phyloP scores from a whole-genome alignment of 2,888 invertebrate genomes.

The Caenorhabditis afra region DNA sequence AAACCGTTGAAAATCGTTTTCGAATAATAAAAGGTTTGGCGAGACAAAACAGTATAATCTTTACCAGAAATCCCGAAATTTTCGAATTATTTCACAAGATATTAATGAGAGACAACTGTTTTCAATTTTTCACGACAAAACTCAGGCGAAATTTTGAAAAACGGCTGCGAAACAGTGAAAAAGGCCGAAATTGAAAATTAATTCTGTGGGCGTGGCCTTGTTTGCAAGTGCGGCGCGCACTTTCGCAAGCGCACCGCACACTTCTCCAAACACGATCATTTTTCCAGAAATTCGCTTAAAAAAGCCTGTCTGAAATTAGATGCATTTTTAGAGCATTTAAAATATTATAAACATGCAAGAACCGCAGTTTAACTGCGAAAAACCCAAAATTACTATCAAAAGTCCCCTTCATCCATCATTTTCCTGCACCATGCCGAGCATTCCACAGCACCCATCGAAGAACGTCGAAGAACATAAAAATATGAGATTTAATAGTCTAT shows the following conservation, averaged over 20 bases:
- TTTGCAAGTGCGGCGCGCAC: conserved; percentile 21
- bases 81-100: no score
- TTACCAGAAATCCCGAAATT: no score
- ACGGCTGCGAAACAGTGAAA: conserved; percentile 8
- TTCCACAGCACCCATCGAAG: conserved; percentile 18
- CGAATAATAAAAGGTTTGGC: no score
- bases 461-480: conserved; percentile 22
- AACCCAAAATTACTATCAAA: no score
- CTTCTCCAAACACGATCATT: not conserved
- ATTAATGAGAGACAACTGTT: no score
- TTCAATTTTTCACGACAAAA: conserved; percentile 2
- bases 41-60: no score
- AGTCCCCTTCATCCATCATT: not conserved
- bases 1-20: not conserved
- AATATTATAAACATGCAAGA: no score
- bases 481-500: conserved; percentile 30
- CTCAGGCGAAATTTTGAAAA: not conserved
- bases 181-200: not conserved
- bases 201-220: conserved; percentile 18
- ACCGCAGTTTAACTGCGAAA: no score
- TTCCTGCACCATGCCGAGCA: not conserved
- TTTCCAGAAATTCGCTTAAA: not conserved
- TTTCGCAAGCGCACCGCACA: conserved; percentile 39
- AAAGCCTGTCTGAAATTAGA: no score
- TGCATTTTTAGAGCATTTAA: no score